phyloP scores from a whole-genome alignment of 2,888 invertebrate genomes.

The Melanophora roralis region DNA sequence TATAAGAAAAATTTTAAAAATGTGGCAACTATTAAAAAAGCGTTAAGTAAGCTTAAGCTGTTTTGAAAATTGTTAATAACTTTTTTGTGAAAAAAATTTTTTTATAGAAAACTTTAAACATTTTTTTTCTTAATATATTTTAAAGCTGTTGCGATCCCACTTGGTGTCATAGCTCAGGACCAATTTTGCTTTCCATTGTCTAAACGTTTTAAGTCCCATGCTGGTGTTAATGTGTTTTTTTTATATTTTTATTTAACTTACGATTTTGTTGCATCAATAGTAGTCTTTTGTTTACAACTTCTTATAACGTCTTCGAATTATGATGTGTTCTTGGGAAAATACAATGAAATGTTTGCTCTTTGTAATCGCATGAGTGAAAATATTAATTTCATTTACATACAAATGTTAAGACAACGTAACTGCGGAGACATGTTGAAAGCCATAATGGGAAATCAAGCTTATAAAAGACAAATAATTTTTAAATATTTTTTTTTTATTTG shows the following conservation, averaged over 20 bases:
- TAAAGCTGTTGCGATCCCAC: not conserved
- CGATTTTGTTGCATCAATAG: not conserved
- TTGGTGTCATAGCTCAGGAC: not conserved
- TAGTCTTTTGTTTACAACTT: not conserved
- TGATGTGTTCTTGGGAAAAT: constrained; percentile 55
- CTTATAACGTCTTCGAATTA: constrained; percentile 1
- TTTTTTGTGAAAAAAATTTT: too few relatives aligned
- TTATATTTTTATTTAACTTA: not conserved
- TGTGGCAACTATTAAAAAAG: too few relatives aligned
- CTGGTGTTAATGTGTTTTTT: constrained; percentile 26
- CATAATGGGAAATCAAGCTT: constrained; percentile 30
- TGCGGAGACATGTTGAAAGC: constrained; percentile 1
- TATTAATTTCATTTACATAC: constrained; percentile 39
- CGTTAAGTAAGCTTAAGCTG: too few relatives aligned
- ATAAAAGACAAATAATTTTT: constrained; percentile 26
- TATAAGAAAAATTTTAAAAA: too few relatives aligned
- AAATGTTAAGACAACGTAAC: not conserved
- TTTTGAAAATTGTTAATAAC: too few relatives aligned
- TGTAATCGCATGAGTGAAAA: constrained; percentile 38
- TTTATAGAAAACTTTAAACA: too few relatives aligned
- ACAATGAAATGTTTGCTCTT: constrained; percentile 52
- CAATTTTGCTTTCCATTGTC: constrained; percentile 15
- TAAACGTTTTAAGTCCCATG: not conserved
- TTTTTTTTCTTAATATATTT: too few relatives aligned
- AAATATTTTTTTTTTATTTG: not conserved